A percentile compares a stretch with the other conserved stretches of the same genome.
Evolutionary conservation across 1,140 invertebrate species (phyloP).

Genomic region (Drosophila dunni): DNA sequence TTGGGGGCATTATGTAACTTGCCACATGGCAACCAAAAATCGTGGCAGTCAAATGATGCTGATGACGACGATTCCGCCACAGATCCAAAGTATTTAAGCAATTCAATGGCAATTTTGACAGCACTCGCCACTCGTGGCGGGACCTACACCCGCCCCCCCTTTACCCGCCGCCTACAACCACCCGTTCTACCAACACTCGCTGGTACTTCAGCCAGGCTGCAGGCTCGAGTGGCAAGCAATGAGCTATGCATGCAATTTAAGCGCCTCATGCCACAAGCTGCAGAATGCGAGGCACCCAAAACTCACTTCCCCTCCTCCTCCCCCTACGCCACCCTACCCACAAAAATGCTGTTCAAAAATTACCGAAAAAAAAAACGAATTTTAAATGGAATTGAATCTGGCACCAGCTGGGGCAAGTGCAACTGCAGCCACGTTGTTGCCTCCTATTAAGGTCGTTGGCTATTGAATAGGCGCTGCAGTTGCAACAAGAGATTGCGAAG

Average conservation of each 20-base stretch:
- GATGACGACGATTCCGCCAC: constrained; percentile 23
- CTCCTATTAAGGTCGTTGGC: constrained; percentile 62
- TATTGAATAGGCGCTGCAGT: constrained; percentile 52
- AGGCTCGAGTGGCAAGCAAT: constrained; percentile 74
- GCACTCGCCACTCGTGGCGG: constrained; percentile 29
- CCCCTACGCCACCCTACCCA: too few relatives aligned
- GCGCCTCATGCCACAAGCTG: constrained; percentile 27
- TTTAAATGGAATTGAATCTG: constrained; percentile 9
- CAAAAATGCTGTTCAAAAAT: constrained; percentile 21
- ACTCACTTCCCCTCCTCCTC: not conserved
- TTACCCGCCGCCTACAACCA: not conserved
- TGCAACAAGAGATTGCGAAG: not conserved
- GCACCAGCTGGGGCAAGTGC: constrained; percentile 34
- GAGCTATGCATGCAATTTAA: constrained; percentile 81
- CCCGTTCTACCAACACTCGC: not conserved
- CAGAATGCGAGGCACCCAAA: constrained; percentile 27
- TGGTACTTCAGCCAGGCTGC: constrained; percentile 52
- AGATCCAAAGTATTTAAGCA: constrained; percentile 76
- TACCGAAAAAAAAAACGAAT: constrained; percentile 17
- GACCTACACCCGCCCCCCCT: constrained; percentile 8
- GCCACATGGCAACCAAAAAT: constrained; percentile 59
- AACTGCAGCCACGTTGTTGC: constrained; percentile 21
- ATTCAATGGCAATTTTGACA: constrained; percentile 77
- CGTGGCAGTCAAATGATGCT: constrained; percentile 55
- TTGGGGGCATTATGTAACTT: not conserved